Evolutionary conservation across 2,797 vertebrate species (phyloP), one percentile per base, ranked within the genome.

Genomic region (Luscinia luscinia): DNA sequence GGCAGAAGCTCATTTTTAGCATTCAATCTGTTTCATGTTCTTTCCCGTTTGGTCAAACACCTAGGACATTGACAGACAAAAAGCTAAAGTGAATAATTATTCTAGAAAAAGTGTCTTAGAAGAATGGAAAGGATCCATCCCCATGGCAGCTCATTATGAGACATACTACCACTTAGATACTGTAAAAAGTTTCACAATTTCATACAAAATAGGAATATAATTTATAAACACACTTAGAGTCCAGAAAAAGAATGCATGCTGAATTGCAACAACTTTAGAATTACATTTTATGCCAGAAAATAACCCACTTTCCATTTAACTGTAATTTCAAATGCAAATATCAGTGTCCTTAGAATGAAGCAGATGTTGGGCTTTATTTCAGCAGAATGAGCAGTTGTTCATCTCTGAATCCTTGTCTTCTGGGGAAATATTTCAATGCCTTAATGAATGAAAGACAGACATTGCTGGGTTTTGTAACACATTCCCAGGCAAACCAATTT

Each of bases 271-370:
- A 67, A 90, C 82, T 95, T 96, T 89, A 80, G 58, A 90, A 85
- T 27, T 58, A 90, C 1, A 0, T 92, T 95, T 94, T 85, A 77
- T 94, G 86, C 78, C 86, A 93, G 89, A 83, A 95, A 96, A 93
- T 91, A 92, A 59, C 48, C 69, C 12, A 77, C 61, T 90, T 92
- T 74, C 54, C 21, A 75, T 89, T 91, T 89, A 84, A 85, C 72
- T 83, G 49, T 83, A 61, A 94, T 95, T 96, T 96, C 89, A 95
- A 87, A 95, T 94, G 92, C 95, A 96, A 95, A 96, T 96, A 85
- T 49, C 54, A 87, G 23, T 77, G 72, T 94, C 72, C 78, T 81
- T 78, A 85, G 89, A 95, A 96, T 66, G 84, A 95, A 96, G 36
- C 95, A 96, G 95, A 96, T 96, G 93, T 95, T 93, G 68, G 45